phyloP scores from a whole-genome alignment of 1,140 invertebrate species.

The Cotesia vestalis region DNA sequence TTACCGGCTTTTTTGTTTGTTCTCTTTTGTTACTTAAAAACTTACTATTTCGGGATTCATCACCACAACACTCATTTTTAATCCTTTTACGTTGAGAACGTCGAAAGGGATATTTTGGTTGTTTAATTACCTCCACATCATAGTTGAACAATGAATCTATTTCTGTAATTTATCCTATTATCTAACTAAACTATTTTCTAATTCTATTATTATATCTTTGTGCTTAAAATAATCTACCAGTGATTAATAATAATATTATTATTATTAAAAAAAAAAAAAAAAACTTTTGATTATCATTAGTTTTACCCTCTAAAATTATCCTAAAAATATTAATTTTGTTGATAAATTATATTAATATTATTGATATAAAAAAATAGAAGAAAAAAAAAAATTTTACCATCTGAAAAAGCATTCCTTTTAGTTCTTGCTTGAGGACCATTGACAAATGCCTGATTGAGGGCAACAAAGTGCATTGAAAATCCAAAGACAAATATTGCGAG shows the following conservation, averaged over 20 bases:
- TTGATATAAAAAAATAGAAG: not conserved
- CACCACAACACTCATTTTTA: constrained; percentile 66
- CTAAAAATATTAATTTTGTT: no score
- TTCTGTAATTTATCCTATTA: constrained; percentile 49
- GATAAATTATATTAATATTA: constrained; percentile 11
- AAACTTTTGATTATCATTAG: no score
- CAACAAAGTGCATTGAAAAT: constrained; percentile 97
- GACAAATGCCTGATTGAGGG: constrained; percentile 91
- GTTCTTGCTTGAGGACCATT: constrained; percentile 67
- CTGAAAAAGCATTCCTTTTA: constrained; percentile 68
- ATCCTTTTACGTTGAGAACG: constrained; percentile 64
- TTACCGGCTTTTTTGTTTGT: constrained; percentile 33
- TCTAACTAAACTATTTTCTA: not conserved
- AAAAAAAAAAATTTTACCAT: constrained; percentile 70
- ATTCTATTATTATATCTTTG: not conserved
- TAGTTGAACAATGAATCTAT: constrained; percentile 59
- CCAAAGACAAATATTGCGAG: constrained; percentile 97
- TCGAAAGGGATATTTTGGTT: constrained; percentile 53
- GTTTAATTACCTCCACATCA: constrained; percentile 59
- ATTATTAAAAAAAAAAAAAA: no score
- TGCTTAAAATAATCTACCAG: not conserved
- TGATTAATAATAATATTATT: not conserved
- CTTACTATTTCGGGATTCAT: constrained; percentile 64
- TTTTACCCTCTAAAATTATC: no score
- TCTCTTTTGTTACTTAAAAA: constrained; percentile 44